Evolutionary conservation across 35 echinoderm and acorn worm species (phyloP), one percentile per base, ranked within the genome.

Genomic region (Chiridota heheva): DNA sequence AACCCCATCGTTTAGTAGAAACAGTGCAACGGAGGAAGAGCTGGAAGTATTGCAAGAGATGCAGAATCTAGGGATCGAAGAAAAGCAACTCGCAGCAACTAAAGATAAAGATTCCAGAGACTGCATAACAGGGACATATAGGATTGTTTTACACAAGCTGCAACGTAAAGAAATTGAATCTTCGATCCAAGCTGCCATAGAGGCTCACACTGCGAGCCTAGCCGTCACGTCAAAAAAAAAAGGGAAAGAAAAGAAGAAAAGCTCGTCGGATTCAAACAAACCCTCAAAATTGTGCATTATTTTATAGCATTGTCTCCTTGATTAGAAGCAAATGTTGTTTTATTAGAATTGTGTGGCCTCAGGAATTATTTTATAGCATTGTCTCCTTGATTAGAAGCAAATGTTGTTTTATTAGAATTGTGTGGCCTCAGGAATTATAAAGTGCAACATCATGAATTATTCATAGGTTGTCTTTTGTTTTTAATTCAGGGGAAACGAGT

Each of bases 71-170:
- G 95, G 95, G 13, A 87, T 98, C 56, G 55, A 73, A 30, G 95
- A 98, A n/a, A 82, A 92, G 15, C 89, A 88, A 10, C 43, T 98
- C 44, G 89, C 72, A 40, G 71, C 80, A 15, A 91, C 95, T 15
- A 71, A 80, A 44, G 95, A 98, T 45, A 80, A 91, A 57, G 95
- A 98, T 47, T 91, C 95, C 4, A 81, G 95, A 26, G 90, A 88
- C 76, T 91, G 95, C 40, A 98, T 98, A 31, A 98, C 95, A 7
- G 95, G 95, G 8, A 98, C 95, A 3, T 98, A 98, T 69, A 62
- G 95, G 29, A 91, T 91, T 57, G 76, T 84, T 20, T 73, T 92
- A 51, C 91, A 95, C 76, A 24, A 86, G 20, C 61, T 88, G 64
- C 91, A 95, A 67, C 58, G 82, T 40, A 95, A 95, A 37, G 60